These are phyloP conservation scores for Theristicus caerulescens DNA, from an alignment of 2,113 vertebrate genomes.

Conservation along the genomic window DNA sequence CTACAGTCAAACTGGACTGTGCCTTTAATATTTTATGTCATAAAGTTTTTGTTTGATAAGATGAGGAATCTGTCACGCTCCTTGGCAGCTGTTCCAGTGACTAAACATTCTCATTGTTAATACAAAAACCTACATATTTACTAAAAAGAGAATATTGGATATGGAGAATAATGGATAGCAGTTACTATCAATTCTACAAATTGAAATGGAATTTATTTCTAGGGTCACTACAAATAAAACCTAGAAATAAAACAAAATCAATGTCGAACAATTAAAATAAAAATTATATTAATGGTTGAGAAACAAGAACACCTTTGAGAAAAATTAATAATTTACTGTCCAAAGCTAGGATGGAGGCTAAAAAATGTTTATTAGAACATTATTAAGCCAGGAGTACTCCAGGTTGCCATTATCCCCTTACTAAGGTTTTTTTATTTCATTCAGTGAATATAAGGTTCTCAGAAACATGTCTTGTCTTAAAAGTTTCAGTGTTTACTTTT, in stretches of 20 bases:
- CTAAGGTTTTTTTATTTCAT: not conserved
- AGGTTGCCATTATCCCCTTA: not conserved
- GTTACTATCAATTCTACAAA: not conserved
- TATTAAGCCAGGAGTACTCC: not conserved
- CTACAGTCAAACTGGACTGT: not conserved
- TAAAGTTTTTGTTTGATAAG: not conserved
- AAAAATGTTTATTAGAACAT: not conserved
- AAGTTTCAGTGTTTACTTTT: not conserved
- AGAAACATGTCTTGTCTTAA: not conserved
- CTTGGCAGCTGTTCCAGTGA: not conserved
- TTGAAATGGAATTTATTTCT: not conserved
- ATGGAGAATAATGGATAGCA: not conserved
- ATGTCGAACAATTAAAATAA: not conserved
- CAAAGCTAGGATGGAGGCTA: not conserved
- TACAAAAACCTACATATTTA: not conserved
- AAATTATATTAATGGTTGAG: not conserved
- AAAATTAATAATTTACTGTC: not conserved
- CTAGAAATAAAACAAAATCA: not conserved
- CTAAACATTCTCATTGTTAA: not conserved
- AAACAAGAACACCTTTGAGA: not conserved
- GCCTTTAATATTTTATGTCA: not conserved
- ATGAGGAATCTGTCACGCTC: not conserved
- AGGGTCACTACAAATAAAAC: not conserved
- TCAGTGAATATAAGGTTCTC: not conserved
- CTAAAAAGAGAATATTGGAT: not conserved